Conservation (phyloP, 1,140 invertebrate genomes). For the Atta cephalotes region DNA sequence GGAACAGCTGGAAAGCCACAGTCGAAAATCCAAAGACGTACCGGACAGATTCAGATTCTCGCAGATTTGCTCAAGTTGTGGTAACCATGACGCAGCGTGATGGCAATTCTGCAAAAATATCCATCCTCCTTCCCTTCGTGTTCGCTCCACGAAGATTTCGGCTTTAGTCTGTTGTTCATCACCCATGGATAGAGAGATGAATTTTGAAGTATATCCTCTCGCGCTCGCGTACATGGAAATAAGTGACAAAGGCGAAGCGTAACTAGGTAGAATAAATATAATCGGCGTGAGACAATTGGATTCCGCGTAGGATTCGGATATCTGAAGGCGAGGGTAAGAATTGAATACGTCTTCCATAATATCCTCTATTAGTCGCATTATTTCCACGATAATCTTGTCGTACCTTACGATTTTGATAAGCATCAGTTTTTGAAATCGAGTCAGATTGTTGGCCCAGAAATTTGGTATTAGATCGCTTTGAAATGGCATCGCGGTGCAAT, state of each 20-base stretch:
- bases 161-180: conserved; percentile 88
- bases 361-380: conserved; percentile 81
- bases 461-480: conserved; percentile 83
- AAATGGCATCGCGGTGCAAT: conserved; percentile 85
- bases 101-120: conserved; percentile 92
- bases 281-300: conserved; percentile 88
- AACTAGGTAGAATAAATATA: conserved; percentile 90
- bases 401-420: conserved; percentile 88
- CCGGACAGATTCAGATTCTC: conserved; percentile 86
- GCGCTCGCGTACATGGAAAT: conserved; percentile 87
- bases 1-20: conserved; percentile 91
- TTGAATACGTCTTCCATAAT: conserved; percentile 85
- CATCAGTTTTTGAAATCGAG: conserved; percentile 88
- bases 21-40: conserved; percentile 88
- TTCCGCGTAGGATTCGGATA: conserved; percentile 88
- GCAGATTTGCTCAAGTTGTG: conserved; percentile 86
- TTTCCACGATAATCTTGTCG: conserved; percentile 86
- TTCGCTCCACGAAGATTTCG: conserved; percentile 87
- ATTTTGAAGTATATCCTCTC: conserved; percentile 87
- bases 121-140: conserved; percentile 87
- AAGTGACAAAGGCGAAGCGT: conserved; percentile 87
- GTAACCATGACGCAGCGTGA: conserved; percentile 88
- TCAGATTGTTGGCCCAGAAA: conserved; percentile 85
- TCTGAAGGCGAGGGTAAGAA: conserved; percentile 81
- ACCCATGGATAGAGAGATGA: conserved; percentile 89